Evolutionary conservation across 1,140 invertebrate species (phyloP).

Genomic region (Drosophila malerkotliana): DNA sequence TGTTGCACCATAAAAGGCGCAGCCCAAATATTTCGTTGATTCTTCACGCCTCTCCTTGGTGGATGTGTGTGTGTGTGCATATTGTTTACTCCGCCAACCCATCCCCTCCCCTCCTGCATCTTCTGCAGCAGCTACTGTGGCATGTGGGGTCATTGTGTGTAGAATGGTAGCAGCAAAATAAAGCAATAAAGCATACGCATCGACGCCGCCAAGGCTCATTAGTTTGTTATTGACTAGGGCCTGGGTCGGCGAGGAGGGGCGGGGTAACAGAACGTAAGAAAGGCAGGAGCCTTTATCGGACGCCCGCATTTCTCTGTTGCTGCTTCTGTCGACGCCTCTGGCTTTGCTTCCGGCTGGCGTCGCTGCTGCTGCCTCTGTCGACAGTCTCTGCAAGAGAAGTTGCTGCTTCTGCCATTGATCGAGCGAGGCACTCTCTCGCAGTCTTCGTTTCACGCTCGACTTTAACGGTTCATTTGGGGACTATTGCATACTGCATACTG

Average conservation of each 20-base stretch:
- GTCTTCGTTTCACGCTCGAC: slow-evolving; percentile 71
- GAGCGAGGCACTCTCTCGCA: slow-evolving; percentile 42
- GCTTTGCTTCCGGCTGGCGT: slow-evolving; percentile 48
- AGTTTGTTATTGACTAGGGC: slow-evolving; percentile 78
- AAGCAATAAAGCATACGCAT: slow-evolving; percentile 70
- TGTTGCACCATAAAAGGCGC: slow-evolving; percentile 39
- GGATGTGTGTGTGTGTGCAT: background rate
- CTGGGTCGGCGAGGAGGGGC: background rate
- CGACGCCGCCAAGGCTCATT: slow-evolving; percentile 76
- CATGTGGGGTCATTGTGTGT: slow-evolving; percentile 78
- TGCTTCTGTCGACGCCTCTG: slow-evolving; percentile 7
- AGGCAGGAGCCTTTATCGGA: slow-evolving; percentile 65
- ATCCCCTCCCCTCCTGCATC: slow-evolving; percentile 20
- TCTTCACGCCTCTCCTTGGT: slow-evolving; percentile 39
- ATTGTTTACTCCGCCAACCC: slow-evolving; percentile 39
- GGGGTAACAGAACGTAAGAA: slow-evolving; percentile 21
- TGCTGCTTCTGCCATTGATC: slow-evolving; percentile 50
- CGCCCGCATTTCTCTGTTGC: slow-evolving; percentile 66
- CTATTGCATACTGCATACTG: no score
- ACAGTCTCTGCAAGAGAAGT: slow-evolving; percentile 35
- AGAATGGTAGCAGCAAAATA: slow-evolving; percentile 71
- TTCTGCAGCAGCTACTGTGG: slow-evolving; percentile 32
- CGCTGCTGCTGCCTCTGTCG: slow-evolving; percentile 15
- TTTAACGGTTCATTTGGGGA: slow-evolving; percentile 65
- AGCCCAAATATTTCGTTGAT: slow-evolving; percentile 40